Percentiles rank a stretch among this genome's conserved stretches.
These are phyloP conservation scores for Pithys albifrons DNA, from an alignment of 2,113 vertebrate genomes.

Conservation along the genomic window DNA sequence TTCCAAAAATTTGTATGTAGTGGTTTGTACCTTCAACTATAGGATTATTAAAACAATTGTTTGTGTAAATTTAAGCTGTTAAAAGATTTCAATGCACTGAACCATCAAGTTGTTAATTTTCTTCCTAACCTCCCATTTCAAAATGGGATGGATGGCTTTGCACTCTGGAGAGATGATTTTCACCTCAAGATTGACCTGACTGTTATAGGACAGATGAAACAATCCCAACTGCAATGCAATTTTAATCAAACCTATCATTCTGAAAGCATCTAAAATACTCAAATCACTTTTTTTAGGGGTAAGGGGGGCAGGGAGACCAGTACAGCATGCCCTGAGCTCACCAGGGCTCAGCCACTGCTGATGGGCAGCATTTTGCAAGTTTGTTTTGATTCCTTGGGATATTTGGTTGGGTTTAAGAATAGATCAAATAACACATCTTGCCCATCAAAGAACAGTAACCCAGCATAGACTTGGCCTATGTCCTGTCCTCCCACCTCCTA, in stretches of 20 bases:
- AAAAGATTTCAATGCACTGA: neutral
- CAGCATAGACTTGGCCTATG: neutral
- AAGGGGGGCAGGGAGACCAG: rapidly evolving
- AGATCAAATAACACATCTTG: neutral
- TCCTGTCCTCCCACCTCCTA: neutral
- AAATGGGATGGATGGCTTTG: neutral
- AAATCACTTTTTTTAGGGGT: neutral
- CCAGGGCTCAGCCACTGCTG: neutral
- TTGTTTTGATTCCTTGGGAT: neutral
- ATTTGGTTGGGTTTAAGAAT: neutral
- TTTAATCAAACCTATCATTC: neutral
- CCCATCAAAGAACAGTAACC: neutral
- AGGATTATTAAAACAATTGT: neutral
- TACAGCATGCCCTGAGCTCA: neutral
- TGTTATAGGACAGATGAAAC: neutral
- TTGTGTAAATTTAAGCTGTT: neutral
- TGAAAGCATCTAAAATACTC: neutral
- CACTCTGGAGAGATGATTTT: neutral
- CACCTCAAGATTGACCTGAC: neutral
- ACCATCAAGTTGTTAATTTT: neutral
- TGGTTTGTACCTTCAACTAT: neutral
- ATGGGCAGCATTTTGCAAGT: neutral
- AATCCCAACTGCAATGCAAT: neutral
- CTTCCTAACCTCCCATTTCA: neutral
- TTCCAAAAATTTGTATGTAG: neutral